A percentile compares a stretch with the other conserved stretches of the same genome.
Evolutionary conservation across 2,797 vertebrate genomes (phyloP).

Genomic region (Caiman crocodilus): DNA sequence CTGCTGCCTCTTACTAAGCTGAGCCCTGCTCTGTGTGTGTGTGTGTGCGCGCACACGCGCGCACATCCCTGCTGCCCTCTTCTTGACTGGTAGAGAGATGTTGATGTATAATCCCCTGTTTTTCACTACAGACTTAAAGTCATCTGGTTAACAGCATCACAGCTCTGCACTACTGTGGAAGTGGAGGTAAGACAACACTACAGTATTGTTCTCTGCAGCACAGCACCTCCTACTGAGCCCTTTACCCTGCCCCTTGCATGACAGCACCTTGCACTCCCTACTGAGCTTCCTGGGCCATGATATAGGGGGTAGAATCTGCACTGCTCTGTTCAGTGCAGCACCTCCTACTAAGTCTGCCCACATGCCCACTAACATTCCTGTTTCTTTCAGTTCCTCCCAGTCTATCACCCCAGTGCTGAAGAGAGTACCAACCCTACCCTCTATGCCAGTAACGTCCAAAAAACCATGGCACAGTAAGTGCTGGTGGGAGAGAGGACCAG

Average conservation of each 20-base stretch:
- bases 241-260: not conserved
- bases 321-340: too few species aligned
- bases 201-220: not conserved
- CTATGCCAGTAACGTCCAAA: constrained; percentile 91
- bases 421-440: constrained; percentile 87
- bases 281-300: not conserved
- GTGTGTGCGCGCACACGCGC: too few species aligned
- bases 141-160: constrained; percentile 89
- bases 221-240: not conserved
- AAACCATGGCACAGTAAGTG: constrained; percentile 90
- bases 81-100: too few species aligned
- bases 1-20: too few species aligned
- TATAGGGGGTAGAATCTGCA: too few species aligned
- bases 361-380: not conserved
- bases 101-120: too few species aligned
- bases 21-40: too few species aligned
- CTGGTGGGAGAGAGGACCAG: rapidly evolving
- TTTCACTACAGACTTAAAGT: constrained; percentile 78
- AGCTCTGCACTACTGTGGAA: constrained; percentile 87
- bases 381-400: constrained; percentile 87
- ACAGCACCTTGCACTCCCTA: not conserved
- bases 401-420: constrained; percentile 87
- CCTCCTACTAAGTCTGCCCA: too few species aligned
- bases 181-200: constrained; percentile 84
- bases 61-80: too few species aligned